phyloP scores from a whole-genome alignment of 92 coral and sea anemone genomes.

The Zoanthus sociatus region DNA sequence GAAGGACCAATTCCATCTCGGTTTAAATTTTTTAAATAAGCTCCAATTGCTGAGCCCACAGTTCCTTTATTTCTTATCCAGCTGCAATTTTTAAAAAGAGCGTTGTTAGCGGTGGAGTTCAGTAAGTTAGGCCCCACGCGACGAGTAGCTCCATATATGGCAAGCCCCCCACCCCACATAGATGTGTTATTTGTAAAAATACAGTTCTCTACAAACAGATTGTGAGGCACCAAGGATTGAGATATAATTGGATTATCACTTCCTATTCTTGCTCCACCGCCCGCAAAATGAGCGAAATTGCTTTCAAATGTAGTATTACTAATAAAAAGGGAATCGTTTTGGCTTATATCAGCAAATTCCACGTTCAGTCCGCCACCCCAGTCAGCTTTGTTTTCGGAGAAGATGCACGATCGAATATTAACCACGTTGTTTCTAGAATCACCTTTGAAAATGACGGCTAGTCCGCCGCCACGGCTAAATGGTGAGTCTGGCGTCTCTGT shows the following conservation, averaged over 20 bases:
- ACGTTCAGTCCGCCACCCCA: slow-evolving; percentile 92
- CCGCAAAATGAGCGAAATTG: slow-evolving; percentile 71
- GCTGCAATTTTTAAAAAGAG: slow-evolving; percentile 13
- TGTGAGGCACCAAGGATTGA: slow-evolving; percentile 45
- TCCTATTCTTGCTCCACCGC: slow-evolving; percentile 78
- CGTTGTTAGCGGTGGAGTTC: slow-evolving; percentile 15
- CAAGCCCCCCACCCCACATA: slow-evolving; percentile 38
- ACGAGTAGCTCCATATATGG: slow-evolving; percentile 39
- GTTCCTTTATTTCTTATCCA: slow-evolving; percentile 40
- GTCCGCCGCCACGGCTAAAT: slow-evolving; percentile 81
- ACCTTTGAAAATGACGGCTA: slow-evolving; percentile 75
- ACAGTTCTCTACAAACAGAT: slow-evolving; percentile 22
- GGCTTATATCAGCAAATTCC: slow-evolving; percentile 63
- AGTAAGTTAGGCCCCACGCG: slow-evolving; percentile 16
- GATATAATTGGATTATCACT: slow-evolving; percentile 31
- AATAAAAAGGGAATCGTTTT: slow-evolving; percentile 69
- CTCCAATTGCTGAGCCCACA: slow-evolving; percentile 40
- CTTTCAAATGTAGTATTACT: slow-evolving; percentile 60
- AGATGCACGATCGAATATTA: slow-evolving; percentile 66
- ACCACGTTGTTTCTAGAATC: slow-evolving; percentile 65
- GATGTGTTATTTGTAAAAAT: slow-evolving; percentile 27
- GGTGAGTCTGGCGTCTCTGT: slow-evolving; percentile 45
- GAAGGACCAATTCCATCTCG: slow-evolving; percentile 42
- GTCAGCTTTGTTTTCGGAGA: slow-evolving; percentile 75
- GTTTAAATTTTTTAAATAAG: slow-evolving; percentile 25